Percentiles rank a stretch among this genome's conserved stretches.
These are phyloP conservation scores for Erpornis zantholeuca DNA, from an alignment of 2,113 vertebrate genomes.

Conservation along the genomic window DNA sequence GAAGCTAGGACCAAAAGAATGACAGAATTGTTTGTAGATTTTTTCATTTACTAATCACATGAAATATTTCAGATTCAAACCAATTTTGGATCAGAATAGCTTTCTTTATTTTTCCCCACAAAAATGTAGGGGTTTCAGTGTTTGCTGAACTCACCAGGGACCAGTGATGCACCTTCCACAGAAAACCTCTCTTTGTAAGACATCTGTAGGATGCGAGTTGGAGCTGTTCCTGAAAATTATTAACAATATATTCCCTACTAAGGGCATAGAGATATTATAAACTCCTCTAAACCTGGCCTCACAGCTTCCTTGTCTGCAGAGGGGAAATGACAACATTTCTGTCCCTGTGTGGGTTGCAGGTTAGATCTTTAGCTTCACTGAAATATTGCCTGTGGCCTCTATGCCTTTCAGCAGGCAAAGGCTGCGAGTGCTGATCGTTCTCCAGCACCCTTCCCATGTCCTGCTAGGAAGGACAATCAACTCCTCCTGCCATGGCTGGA, in stretches of 20 bases:
- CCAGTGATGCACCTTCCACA: neutral
- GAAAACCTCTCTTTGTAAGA: neutral
- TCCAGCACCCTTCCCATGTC: neutral
- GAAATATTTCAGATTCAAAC: neutral
- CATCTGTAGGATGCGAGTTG: neutral
- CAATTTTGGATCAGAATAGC: neutral
- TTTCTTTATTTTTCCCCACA: neutral
- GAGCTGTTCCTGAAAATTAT: neutral
- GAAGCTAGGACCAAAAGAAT: neutral
- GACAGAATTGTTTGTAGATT: neutral
- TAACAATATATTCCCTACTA: neutral
- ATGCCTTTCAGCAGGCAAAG: neutral
- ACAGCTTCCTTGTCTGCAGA: neutral
- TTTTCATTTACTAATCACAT: conserved; percentile 22
- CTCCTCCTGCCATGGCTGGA: neutral
- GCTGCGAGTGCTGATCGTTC: neutral
- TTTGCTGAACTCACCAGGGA: neutral
- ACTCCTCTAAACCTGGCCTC: neutral
- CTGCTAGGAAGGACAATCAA: neutral
- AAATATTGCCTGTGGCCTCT: neutral
- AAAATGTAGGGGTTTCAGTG: neutral
- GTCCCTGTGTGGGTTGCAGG: neutral
- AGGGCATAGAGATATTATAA: neutral
- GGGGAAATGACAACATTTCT: neutral
- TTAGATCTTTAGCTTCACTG: neutral